Conservation (phyloP, 2,888 invertebrate species). For the Tenthredo livida region DNA sequence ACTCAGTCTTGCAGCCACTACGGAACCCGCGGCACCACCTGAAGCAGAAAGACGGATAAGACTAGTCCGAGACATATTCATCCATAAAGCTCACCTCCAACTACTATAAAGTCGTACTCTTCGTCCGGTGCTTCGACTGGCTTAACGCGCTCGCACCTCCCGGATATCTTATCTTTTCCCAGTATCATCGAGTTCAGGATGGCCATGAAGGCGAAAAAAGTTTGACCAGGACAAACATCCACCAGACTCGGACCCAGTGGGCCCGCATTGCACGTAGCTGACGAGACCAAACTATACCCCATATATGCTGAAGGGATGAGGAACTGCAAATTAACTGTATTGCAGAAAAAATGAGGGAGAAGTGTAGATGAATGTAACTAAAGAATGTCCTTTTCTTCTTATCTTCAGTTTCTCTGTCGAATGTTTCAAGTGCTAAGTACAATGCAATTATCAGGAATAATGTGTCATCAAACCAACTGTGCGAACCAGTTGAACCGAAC, state of each 20-base stretch:
- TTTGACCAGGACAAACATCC: neutral
- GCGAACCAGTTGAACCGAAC: too few relatives aligned
- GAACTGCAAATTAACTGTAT: neutral
- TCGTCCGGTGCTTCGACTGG: slow-evolving; percentile 74
- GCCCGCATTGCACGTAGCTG: neutral
- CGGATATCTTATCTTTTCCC: slow-evolving; percentile 58
- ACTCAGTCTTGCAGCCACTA: slow-evolving; percentile 83
- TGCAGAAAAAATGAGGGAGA: too few relatives aligned
- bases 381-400: too few relatives aligned
- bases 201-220: neutral
- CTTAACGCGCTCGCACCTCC: slow-evolving; percentile 80
- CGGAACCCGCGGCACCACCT: slow-evolving; percentile 83
- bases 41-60: too few relatives aligned
- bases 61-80: too few relatives aligned
- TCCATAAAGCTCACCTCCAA: slow-evolving; percentile 78
- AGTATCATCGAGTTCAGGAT: neutral
- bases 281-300: neutral
- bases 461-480: too few relatives aligned
- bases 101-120: slow-evolving; percentile 83
- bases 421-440: too few relatives aligned
- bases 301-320: neutral
- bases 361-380: neutral
- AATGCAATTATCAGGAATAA: too few relatives aligned
- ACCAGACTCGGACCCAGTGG: neutral
- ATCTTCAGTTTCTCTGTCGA: too few relatives aligned